Base-by-base conservation (phyloP, 2,113 vertebrate species). In the Pteronura brasiliensis region DNA sequence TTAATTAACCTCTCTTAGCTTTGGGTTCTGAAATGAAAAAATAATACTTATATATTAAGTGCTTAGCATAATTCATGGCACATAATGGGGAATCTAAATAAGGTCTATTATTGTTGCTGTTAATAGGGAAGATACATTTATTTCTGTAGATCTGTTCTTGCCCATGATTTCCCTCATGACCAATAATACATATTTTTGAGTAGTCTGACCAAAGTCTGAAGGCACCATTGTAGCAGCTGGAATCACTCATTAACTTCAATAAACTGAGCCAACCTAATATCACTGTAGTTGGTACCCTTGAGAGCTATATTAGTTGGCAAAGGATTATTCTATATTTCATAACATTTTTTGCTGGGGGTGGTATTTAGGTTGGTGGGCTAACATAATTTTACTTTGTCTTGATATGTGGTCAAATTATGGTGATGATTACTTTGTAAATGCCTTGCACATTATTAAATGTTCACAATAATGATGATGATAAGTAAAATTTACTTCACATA, bases 1-100 rank as follows among this genome's bases (percentile, higher is more conserved):
- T 77, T 31, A 17, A 57, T 57, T 47, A 79, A 77, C 39, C 12
- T 84, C 47, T 82, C 17, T 85, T 69, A 61, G 31, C 29, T 67
- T 89, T 87, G 63, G 17, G 47, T 88, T 90, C 83, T 71, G 67
- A 86, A 90, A 86, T 86, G 23, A 82, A 88, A 95, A 93, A 95
- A 44, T 31, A 71, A 77, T 20, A 42, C 29, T 39, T 47, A 27
- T 4, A 57, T 49, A 31, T 42, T 87, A 72, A 82, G 42, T 39
- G 57, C 29, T 80, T 76, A 81, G 76, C 63, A 79, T 61, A 59
- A 71, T 96, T 93, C 85, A 87, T 81, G 77, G 67, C 52, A 44
- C 61, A 15, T 34, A 69, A 36, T 59, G 31, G 23, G 79, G 1
- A 8, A 49, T 76, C 86, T 91, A 52, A 95, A 47, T 59, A 72